Percentiles rank a stretch among this genome's conserved stretches.
phyloP scores from a whole-genome alignment of 2,113 vertebrate genomes.

The Barnardius zonarius region DNA sequence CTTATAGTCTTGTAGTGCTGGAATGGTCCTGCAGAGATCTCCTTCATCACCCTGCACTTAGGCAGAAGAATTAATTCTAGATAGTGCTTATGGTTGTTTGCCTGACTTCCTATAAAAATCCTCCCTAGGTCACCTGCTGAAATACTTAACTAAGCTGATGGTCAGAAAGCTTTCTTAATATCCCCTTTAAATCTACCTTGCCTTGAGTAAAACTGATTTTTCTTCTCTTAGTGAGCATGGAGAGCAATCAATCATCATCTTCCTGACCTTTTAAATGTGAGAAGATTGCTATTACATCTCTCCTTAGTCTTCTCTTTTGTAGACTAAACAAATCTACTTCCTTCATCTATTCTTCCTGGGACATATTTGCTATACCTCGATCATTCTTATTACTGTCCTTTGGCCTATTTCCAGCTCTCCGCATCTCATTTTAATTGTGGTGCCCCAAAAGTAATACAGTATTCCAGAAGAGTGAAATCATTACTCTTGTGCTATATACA shows the following conservation, averaged over 20 bases:
- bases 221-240: not conserved
- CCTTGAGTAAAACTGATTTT: not conserved
- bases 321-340: slow-evolving; percentile 67
- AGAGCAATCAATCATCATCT: slow-evolving; percentile 4
- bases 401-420: slow-evolving; percentile 41
- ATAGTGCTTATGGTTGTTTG: not conserved
- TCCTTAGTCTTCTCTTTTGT: slow-evolving; percentile 23
- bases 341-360: slow-evolving; percentile 34
- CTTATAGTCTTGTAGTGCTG: not conserved
- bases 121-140: not conserved
- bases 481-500: slow-evolving; percentile 1
- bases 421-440: not conserved
- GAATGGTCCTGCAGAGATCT: not conserved
- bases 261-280: slow-evolving; percentile 12
- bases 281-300: slow-evolving; percentile 2
- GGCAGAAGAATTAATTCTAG: not conserved
- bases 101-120: not conserved
- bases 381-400: not conserved
- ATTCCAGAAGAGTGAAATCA: slow-evolving; percentile 48
- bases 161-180: not conserved
- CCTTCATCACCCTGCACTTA: not conserved
- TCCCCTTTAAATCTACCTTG: not conserved
- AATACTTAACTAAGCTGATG: not conserved
- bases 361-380: not conserved
- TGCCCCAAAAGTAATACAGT: slow-evolving; percentile 1